phyloP scores from a whole-genome alignment of 2,888 invertebrate genomes.

The Laothoe populi region DNA sequence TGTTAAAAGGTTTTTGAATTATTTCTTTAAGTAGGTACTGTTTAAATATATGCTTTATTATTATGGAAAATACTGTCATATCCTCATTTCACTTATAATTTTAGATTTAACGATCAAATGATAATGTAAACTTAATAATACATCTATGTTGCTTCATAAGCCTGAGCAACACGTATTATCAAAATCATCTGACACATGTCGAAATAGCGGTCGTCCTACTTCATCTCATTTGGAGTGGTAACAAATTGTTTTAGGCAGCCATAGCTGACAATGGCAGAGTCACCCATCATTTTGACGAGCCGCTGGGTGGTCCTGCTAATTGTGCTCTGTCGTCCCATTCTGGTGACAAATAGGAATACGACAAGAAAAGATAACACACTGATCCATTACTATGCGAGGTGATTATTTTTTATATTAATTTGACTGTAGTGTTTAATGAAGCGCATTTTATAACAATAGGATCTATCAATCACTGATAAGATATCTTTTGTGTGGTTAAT shows the following conservation, averaged over 20 bases:
- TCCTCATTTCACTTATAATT: no score
- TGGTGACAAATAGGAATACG: constrained; percentile 38
- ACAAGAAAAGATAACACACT: constrained; percentile 36
- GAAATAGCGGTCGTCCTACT: constrained; percentile 38
- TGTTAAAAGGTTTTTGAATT: no score
- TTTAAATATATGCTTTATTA: no score
- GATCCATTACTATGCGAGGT: constrained; percentile 32
- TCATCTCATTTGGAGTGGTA: constrained; percentile 31
- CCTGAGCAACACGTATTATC: constrained; percentile 11
- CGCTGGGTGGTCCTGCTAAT: constrained; percentile 44
- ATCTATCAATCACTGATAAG: constrained; percentile 16
- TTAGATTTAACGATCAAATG: no score
- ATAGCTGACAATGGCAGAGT: constrained; percentile 37
- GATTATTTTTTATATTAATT: constrained; percentile 25
- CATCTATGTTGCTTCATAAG: constrained; percentile 15
- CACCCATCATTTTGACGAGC: constrained; percentile 40
- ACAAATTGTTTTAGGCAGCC: constrained; percentile 41
- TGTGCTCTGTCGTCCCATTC: constrained; percentile 37
- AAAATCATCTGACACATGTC: constrained; percentile 33
- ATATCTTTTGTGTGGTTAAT: background rate
- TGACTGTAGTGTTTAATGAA: constrained; percentile 24
- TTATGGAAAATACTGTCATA: no score
- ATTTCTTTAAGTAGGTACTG: no score
- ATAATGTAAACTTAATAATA: no score
- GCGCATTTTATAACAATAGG: constrained; percentile 11